These are phyloP conservation scores for Rhizomys pruinosus DNA, from an alignment of 2,113 vertebrate species.

Conservation along the genomic window DNA sequence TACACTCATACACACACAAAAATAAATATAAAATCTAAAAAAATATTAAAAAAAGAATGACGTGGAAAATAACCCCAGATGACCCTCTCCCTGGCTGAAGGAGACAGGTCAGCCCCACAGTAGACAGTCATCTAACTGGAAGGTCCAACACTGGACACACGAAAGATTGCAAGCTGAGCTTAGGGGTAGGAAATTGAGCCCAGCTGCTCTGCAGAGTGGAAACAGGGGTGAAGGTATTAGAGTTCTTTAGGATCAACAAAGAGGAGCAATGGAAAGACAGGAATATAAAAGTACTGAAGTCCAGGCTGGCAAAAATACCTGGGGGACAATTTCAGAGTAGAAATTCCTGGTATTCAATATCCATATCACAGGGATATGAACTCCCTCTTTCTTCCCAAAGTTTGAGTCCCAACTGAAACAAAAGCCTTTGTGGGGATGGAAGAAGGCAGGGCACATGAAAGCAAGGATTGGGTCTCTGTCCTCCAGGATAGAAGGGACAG, in stretches of 20 bases:
- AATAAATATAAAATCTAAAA: too few relatives aligned
- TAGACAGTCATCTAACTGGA: accelerated
- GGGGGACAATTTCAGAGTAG: not conserved
- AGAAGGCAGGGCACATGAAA: not conserved
- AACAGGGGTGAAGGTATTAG: not conserved
- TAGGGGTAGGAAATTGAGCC: too few relatives aligned
- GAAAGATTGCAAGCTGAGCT: not conserved
- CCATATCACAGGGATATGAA: not conserved
- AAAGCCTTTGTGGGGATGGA: not conserved
- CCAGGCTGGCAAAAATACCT: constrained; percentile 4
- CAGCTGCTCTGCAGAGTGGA: not conserved
- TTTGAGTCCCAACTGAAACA: not conserved
- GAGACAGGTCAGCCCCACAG: not conserved
- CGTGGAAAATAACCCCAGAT: not conserved
- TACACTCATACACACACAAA: too few relatives aligned
- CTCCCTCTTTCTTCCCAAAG: not conserved
- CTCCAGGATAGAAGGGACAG: not conserved
- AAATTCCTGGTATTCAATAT: constrained; percentile 23
- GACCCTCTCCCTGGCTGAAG: not conserved
- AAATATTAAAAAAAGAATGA: too few relatives aligned
- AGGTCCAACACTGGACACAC: not conserved
- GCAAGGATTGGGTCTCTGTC: not conserved
- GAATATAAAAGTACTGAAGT: not conserved
- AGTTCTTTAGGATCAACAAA: not conserved
- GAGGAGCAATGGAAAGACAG: not conserved